Base-by-base conservation (phyloP, 1,140 invertebrate species). In the Ceratosolen fusciceps region DNA sequence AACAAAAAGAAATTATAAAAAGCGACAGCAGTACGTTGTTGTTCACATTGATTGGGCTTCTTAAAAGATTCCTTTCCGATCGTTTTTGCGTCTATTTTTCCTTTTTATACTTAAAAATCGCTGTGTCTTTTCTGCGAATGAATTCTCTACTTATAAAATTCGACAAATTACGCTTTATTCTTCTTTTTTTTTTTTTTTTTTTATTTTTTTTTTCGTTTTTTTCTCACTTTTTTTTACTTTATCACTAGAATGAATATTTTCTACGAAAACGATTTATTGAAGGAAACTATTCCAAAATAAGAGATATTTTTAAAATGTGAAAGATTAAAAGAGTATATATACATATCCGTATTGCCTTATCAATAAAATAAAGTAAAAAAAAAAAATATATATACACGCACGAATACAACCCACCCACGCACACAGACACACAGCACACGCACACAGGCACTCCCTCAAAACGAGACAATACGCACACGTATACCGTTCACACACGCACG, bases 71-170 rank as follows among this genome's bases (percentile, higher is more conserved):
- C 37, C 52, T 62, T 73, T 31, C 31, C 67, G 37, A 37, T 14
- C n/a, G 21, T 58, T 74, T 29, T 68, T 68, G 77, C 60, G 49
- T 74, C 60, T 74, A 47, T 74, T 74, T 73, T 79, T 74, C 70
- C 77, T 79, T 74, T 74, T 79, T 79, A 79, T 68, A 68, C 58
- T 68, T 39, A 58, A 79, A 74, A 74, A 79, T 79, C 77, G 60
- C 49, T 74, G 49, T 47, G 71, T 79, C 71, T 79, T 54, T 79
- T 79, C 60, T 79, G 77, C 77, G 77, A 74, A 52, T 74, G 19
- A 39, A 68, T 68, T 74, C 70, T 74, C 47, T 37, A 54, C 29
- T 2, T 54, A 29, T 19, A 70, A 70, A 56, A 74, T 79, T 79
- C 26, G 60, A 74, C 43, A 39, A 71, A 19, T 71, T 34, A 34